Percentiles rank a stretch among this genome's conserved stretches.
phyloP scores from a whole-genome alignment of 2,113 vertebrate genomes.

The Tupaia chinensis region DNA sequence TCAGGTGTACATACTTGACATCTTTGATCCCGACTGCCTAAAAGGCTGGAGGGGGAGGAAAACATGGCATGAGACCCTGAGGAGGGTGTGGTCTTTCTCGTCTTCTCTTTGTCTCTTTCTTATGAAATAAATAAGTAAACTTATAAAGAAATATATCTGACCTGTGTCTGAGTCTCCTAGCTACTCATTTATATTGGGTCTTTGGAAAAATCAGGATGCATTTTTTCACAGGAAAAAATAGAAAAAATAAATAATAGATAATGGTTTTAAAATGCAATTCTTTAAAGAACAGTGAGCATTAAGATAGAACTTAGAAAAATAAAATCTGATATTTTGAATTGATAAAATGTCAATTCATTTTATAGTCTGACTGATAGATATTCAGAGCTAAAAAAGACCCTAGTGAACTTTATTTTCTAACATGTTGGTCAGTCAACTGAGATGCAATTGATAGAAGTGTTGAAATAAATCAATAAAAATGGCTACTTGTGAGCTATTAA shows the following conservation, averaged over 20 bases:
- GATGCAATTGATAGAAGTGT: background rate
- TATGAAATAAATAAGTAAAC: too few species aligned
- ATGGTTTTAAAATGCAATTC: conserved; percentile 26
- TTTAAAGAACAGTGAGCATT: background rate
- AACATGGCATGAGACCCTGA: too few species aligned
- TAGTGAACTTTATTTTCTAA: background rate
- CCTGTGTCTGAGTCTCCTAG: background rate
- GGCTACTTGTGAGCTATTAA: background rate
- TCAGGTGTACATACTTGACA: too few species aligned
- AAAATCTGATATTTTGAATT: conserved; percentile 40
- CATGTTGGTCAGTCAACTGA: background rate
- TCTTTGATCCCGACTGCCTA: too few species aligned
- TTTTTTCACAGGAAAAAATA: too few species aligned
- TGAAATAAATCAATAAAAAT: background rate
- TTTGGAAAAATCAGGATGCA: too few species aligned
- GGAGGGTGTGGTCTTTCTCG: too few species aligned
- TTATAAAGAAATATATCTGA: background rate
- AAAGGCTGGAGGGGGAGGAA: too few species aligned
- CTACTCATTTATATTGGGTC: background rate
- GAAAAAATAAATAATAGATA: background rate
- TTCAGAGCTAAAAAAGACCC: background rate
- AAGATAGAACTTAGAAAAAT: background rate
- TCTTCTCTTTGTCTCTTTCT: too few species aligned
- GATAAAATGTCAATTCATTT: background rate
- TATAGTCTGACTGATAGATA: background rate